These are phyloP conservation scores for Scolopax mira DNA, from an alignment of 2,113 vertebrate genomes.

Conservation along the genomic window DNA sequence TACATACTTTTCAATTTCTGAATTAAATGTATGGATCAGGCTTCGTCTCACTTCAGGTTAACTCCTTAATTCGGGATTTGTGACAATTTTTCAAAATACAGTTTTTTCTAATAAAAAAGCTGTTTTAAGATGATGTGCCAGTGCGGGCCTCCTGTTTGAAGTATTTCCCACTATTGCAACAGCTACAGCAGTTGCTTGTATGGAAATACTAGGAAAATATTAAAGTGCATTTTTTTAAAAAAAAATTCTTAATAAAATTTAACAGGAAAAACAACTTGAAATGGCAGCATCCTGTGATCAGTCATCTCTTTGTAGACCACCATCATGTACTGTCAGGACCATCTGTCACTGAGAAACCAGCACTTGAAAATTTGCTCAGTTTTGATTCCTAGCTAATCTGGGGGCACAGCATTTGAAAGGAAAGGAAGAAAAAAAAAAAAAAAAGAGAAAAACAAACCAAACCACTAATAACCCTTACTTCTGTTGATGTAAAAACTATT, in stretches of 20 bases:
- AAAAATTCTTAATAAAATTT: background rate
- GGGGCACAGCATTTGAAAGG: background rate
- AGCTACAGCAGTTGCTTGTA: background rate
- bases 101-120: background rate
- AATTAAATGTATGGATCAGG: background rate
- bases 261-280: background rate
- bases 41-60: background rate
- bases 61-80: background rate
- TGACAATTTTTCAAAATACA: background rate
- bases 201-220: background rate
- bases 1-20: background rate
- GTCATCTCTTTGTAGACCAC: constrained; percentile 15
- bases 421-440: background rate
- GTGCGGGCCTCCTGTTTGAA: background rate
- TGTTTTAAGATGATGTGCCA: background rate
- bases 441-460: background rate
- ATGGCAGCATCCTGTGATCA: background rate
- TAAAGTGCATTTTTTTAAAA: background rate
- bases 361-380: background rate
- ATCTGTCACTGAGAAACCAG: constrained; percentile 16
- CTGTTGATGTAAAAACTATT: background rate
- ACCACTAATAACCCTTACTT: background rate
- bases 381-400: background rate
- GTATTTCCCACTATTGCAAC: background rate
- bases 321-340: background rate